Conservation (phyloP, 1,140 invertebrate genomes). For the Oppia nitens region DNA sequence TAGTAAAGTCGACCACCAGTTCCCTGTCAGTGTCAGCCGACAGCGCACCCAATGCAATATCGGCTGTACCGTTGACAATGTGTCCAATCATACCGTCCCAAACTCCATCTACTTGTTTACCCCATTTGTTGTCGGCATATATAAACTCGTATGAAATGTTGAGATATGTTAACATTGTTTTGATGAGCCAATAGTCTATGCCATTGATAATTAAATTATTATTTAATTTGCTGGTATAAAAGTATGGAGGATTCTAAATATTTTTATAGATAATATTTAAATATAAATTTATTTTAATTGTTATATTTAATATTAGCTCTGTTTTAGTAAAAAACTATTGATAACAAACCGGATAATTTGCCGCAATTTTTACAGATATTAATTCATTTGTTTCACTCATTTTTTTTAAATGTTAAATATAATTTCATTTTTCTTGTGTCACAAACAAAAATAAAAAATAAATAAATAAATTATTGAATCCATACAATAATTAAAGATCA, state of each 20-base stretch:
- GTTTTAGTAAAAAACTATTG: neutral
- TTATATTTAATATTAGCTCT: neutral
- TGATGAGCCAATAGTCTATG: neutral
- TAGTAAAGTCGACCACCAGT: neutral
- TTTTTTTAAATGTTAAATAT: no score
- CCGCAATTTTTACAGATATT: neutral
- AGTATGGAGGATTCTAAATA: neutral
- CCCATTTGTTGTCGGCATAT: neutral
- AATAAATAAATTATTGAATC: no score
- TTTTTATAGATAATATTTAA: no score
- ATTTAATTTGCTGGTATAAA: neutral
- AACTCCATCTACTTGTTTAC: neutral
- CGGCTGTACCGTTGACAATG: neutral
- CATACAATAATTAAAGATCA: no score
- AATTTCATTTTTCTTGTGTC: no score
- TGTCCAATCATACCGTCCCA: neutral
- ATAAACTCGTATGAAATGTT: neutral
- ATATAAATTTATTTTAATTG: neutral
- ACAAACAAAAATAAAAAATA: no score
- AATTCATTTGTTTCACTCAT: neutral
- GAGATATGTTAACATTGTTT: neutral
- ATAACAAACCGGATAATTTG: neutral
- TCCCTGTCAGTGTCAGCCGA: neutral
- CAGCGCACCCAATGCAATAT: neutral
- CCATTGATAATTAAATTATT: neutral